Conservation (phyloP, 1,140 invertebrate genomes). For the Heliconius himera region DNA sequence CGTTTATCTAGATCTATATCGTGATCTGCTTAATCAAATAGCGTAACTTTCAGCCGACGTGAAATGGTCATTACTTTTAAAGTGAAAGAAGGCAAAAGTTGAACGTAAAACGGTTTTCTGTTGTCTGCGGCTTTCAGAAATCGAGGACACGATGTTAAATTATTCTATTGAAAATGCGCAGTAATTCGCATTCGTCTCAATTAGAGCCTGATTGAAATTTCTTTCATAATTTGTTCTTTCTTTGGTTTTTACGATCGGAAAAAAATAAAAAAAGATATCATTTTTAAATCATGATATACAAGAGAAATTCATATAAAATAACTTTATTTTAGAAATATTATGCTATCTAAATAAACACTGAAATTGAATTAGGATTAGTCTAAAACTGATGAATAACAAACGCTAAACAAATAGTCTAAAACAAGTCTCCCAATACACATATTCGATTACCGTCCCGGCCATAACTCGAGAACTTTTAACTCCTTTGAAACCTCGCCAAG, state of each 20-base stretch:
- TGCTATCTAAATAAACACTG: no score
- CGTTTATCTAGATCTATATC: slow-evolving; percentile 5
- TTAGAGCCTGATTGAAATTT: background rate
- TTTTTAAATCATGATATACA: no score
- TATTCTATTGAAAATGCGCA: slow-evolving; percentile 12
- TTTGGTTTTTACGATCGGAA: background rate
- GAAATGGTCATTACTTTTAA: slow-evolving; percentile 9
- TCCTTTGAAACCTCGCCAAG: slow-evolving; percentile 46
- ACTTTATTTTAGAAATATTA: no score
- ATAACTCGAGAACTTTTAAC: slow-evolving; percentile 48
- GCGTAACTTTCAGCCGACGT: background rate
- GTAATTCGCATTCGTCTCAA: background rate
- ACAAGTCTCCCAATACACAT: slow-evolving; percentile 32
- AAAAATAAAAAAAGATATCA: background rate
- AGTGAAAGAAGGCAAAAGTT: background rate
- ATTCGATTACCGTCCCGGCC: slow-evolving; percentile 46
- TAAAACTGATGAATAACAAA: slow-evolving; percentile 13
- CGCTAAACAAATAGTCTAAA: slow-evolving; percentile 1
- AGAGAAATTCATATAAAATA: no score
- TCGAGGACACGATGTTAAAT: slow-evolving; percentile 4
- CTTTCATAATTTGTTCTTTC: background rate
- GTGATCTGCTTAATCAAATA: slow-evolving; percentile 14
- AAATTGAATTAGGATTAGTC: background rate
- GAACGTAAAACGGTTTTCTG: background rate
- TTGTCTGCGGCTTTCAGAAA: background rate